Conservation (phyloP, 2,797 vertebrate species). For the Dendrocincla fuliginosa region DNA sequence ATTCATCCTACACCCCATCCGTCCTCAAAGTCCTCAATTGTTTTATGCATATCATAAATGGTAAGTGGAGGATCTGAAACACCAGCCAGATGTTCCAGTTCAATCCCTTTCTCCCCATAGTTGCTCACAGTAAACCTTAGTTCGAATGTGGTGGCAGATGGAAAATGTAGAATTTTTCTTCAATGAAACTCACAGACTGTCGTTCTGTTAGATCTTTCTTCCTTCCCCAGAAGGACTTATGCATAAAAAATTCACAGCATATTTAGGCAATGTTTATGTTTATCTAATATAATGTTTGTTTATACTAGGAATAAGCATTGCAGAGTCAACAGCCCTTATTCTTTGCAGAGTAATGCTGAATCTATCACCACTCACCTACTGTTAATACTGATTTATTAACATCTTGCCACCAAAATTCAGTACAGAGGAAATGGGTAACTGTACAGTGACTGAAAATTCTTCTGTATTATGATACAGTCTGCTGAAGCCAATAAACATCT, state of each 20-base stretch:
- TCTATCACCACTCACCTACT: background rate
- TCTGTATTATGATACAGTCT: background rate
- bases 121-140: background rate
- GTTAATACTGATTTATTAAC: background rate
- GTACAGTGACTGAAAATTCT: background rate
- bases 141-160: background rate
- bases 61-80: background rate
- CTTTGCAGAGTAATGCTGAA: background rate
- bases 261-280: background rate
- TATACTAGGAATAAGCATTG: background rate
- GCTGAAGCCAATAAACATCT: background rate
- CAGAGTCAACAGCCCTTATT: background rate
- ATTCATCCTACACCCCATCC: background rate
- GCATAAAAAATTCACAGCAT: background rate
- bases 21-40: background rate
- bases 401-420: background rate
- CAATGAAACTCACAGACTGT: background rate
- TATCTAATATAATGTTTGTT: background rate
- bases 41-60: background rate
- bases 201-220: background rate
- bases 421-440: background rate
- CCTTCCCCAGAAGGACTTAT: background rate
- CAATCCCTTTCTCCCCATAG: accelerated
- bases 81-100: background rate
- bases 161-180: background rate